Conservation (phyloP, 64 coral and sea anemone genomes). For the Montipora efflorescens region DNA sequence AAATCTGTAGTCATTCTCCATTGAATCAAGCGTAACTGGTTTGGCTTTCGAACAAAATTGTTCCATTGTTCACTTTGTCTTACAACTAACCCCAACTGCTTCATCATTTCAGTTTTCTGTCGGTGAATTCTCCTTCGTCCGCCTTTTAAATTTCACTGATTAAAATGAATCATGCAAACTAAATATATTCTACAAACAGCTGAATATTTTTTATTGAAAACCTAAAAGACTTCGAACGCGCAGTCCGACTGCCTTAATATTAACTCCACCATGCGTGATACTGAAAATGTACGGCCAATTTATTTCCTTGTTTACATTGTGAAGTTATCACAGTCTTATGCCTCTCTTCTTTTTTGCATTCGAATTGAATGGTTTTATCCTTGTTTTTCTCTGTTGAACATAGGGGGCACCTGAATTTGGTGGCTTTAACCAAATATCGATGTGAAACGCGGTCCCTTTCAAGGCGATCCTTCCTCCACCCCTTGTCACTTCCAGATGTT, state of each 20-base stretch:
- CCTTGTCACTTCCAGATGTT: conserved; percentile 33
- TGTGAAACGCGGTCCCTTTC: conserved; percentile 1
- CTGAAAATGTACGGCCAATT: conserved; percentile 1
- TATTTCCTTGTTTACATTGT: background rate
- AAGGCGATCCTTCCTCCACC: conserved; percentile 1
- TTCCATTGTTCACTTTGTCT: background rate
- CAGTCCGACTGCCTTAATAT: background rate
- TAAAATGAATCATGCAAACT: background rate
- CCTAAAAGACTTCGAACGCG: background rate
- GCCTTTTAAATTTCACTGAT: conserved; percentile 1
- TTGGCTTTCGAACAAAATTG: background rate
- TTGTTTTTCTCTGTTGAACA: conserved; percentile 42
- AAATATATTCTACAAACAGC: background rate
- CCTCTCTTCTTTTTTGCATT: background rate
- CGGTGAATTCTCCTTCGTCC: background rate
- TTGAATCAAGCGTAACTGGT: conserved; percentile 18
- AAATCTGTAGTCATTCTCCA: conserved; percentile 4
- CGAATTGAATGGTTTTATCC: conserved; percentile 13
- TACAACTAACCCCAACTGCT: background rate
- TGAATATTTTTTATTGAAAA: background rate
- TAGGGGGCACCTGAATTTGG: conserved; percentile 42
- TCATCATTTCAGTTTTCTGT: background rate
- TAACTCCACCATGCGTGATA: background rate
- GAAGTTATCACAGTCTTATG: background rate
- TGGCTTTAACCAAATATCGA: conserved; percentile 7